Evolutionary conservation across 1,140 invertebrate genomes (phyloP).

Genomic region (Protaetia brevitarsis): DNA sequence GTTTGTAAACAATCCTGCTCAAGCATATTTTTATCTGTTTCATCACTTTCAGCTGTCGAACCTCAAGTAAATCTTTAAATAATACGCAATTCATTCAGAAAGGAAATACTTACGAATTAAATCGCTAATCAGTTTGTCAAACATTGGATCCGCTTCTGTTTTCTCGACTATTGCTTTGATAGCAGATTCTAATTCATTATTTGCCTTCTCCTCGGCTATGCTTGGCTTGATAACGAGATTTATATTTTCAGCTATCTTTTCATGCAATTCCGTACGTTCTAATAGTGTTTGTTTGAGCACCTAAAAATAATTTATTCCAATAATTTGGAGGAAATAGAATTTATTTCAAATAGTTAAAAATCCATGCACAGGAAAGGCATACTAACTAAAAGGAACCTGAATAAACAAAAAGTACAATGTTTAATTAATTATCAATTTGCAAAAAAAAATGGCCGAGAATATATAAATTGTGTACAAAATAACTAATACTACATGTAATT

Average conservation of each 20-base stretch:
- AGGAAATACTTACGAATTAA: conserved; percentile 29
- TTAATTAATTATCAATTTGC: too few relatives aligned
- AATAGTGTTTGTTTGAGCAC: conserved; percentile 33
- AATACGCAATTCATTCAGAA: not conserved
- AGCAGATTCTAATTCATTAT: conserved; percentile 32
- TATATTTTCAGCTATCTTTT: conserved; percentile 39
- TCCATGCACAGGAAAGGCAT: too few relatives aligned
- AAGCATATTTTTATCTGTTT: not conserved
- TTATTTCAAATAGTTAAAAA: too few relatives aligned
- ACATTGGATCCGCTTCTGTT: conserved; percentile 38
- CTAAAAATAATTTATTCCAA: conserved; percentile 25
- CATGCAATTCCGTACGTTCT: conserved; percentile 34
- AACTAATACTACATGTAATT: too few relatives aligned
- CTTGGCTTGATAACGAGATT: conserved; percentile 31
- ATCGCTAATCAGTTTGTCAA: conserved; percentile 35
- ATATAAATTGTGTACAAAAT: too few relatives aligned
- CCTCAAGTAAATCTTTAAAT: not conserved
- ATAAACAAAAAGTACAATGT: too few relatives aligned
- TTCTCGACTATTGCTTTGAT: conserved; percentile 36
- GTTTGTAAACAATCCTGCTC: not conserved
- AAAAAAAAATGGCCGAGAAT: too few relatives aligned
- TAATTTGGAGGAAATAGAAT: too few relatives aligned
- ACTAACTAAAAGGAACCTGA: too few relatives aligned
- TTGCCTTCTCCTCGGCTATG: conserved; percentile 17
- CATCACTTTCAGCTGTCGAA: not conserved